A percentile compares a stretch with the other conserved stretches of the same genome.
Conservation (phyloP, 2,888 invertebrate species). For the Aelia acuminata region DNA sequence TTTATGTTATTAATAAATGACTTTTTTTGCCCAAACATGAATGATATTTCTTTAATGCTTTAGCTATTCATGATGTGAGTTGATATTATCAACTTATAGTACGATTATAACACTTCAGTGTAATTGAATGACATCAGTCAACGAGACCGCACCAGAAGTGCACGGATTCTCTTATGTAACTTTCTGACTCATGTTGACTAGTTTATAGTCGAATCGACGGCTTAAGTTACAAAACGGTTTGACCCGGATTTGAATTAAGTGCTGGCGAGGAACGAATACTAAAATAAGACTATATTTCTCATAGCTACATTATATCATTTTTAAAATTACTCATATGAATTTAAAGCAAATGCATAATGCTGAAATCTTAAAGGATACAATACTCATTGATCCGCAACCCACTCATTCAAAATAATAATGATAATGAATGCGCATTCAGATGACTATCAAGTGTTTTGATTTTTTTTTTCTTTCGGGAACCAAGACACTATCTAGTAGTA, state of each 20-base stretch:
- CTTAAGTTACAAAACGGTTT: not conserved
- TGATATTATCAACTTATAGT: not conserved
- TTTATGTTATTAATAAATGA: too few species aligned
- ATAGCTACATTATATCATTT: not conserved
- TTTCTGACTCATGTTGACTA: not conserved
- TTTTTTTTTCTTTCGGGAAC: not conserved
- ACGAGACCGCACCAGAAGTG: not conserved
- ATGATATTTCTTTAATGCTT: too few species aligned
- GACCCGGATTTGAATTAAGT: not conserved
- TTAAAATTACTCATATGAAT: too few species aligned
- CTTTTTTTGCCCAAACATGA: too few species aligned
- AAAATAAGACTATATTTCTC: not conserved
- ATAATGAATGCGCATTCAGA: too few species aligned
- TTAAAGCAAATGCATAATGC: too few species aligned
- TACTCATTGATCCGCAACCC: too few species aligned
- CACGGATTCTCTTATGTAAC: not conserved
- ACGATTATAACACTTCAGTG: not conserved
- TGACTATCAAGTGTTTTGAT: not conserved
- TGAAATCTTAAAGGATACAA: too few species aligned
- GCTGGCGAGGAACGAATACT: not conserved
- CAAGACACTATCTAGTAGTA: not conserved
- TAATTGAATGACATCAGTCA: not conserved
- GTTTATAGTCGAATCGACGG: constrained; percentile 1
- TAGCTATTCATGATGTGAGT: not conserved
- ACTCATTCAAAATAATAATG: too few species aligned